Percentiles rank a stretch among this genome's conserved stretches.
Conservation (phyloP, 2,113 vertebrate species). For the Echinops telfairi region DNA sequence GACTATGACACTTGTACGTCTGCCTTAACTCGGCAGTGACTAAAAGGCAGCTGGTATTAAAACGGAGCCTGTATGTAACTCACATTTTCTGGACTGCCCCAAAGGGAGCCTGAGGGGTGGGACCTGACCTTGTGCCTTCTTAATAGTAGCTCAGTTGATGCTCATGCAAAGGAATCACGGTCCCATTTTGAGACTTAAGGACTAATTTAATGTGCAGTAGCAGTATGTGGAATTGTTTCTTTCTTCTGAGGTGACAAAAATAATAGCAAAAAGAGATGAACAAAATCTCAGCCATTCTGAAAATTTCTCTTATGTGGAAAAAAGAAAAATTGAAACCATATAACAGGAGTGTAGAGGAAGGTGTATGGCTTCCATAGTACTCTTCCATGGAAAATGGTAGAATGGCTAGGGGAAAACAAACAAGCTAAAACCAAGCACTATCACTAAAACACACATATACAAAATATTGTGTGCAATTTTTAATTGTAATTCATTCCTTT, state of each 20-base stretch:
- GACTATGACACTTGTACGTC: background rate
- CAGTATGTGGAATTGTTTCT: background rate
- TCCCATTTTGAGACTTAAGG: background rate
- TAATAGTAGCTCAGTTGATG: background rate
- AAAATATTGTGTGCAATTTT: slow-evolving; percentile 21
- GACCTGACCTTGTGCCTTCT: background rate
- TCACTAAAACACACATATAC: background rate
- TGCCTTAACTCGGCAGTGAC: background rate
- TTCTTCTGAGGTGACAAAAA: background rate
- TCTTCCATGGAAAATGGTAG: background rate
- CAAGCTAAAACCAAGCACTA: background rate
- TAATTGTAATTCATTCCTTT: slow-evolving; percentile 46
- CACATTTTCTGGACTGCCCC: background rate
- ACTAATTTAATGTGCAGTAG: slow-evolving; percentile 9
- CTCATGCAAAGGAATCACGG: slow-evolving; percentile 2
- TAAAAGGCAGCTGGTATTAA: background rate
- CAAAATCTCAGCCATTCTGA: too few species aligned
- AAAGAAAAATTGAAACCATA: background rate
- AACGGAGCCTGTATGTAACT: background rate
- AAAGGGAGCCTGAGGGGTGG: background rate
- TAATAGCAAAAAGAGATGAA: too few species aligned
- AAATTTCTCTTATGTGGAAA: background rate
- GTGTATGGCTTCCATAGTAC: background rate
- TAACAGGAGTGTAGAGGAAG: background rate
- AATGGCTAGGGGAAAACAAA: background rate